Evolutionary conservation across 2,797 vertebrate genomes (phyloP), one percentile per base, ranked within the genome.

Genomic region (Parauchenoglanis ngamensis): DNA sequence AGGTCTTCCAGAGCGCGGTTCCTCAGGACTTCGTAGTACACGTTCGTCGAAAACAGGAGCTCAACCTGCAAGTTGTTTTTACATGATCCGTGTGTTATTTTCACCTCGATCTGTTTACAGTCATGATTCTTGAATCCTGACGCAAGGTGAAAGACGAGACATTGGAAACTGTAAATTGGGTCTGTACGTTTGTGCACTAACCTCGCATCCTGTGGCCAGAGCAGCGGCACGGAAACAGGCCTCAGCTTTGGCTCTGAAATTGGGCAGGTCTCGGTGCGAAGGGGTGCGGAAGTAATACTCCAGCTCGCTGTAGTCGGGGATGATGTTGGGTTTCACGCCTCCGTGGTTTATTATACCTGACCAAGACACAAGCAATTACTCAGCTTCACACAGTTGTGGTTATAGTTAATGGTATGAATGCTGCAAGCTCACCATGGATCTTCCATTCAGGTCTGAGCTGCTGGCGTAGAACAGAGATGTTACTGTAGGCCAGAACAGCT

Each of bases 401-500:
- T 44, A 21, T 11, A 0, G 73, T n/a, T 17, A 35, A 35, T 8
- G 65, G n/a, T 23, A 2, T 28, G 63, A 23, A 19, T 68, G 52
- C 17, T 28, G 11, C 23, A 49, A 23, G 11, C 83, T 94, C 86
- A 95, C 97, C 97, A 86, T 98, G 97, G 92, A 95, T 93, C 94
- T 95, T 97, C 97, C 97, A 98, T 89, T 95, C 92, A 35, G 97
- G 96, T 93, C 95, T 97, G 95, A 97, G 95, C 92, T 98, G 97
- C 92, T 98, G 97, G 85, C 97, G 94, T 90, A 98, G 95, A 85
- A 95, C 94, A 91, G 97, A 98, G 89, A 98, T 89, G 92, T 96
- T 97, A 95, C 94, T 97, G 94, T 97, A 97, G 80, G 97, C 97
- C 76, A 97, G 95, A 89, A 97, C 96, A 31, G 97, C 97, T 88